phyloP scores from a whole-genome alignment of 37 sponge, comb jelly and placozoan genomes.

The Aplysina aerophoba region DNA sequence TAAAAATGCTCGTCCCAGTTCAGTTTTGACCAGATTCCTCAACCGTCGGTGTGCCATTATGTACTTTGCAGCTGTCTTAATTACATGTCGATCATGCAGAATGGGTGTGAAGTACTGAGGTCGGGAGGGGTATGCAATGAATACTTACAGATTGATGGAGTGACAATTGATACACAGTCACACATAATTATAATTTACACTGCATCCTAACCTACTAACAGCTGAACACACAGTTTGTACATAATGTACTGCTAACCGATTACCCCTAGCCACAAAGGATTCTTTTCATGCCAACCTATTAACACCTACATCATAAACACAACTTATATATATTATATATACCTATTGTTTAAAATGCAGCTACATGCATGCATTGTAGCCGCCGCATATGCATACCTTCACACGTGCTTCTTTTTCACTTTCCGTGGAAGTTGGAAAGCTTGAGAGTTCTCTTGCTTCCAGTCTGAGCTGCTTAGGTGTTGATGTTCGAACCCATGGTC shows the following conservation, averaged over 20 bases:
- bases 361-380: background rate
- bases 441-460: background rate
- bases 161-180: background rate
- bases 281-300: too few relatives aligned
- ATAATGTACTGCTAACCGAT: too few relatives aligned
- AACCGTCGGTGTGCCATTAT: background rate
- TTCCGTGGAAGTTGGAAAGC: background rate
- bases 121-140: slow-evolving; percentile 8
- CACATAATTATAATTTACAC: background rate
- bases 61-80: slow-evolving; percentile 20
- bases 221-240: too few relatives aligned
- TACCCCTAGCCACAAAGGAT: too few relatives aligned
- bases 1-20: background rate
- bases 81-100: background rate
- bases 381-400: background rate
- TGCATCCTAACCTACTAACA: too few relatives aligned
- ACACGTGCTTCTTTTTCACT: background rate
- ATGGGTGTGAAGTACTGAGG: background rate
- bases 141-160: background rate
- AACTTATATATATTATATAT: background rate
- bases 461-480: slow-evolving; percentile 1
- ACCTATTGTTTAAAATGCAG: background rate
- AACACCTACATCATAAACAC: background rate
- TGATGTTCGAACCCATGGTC: too few relatives aligned
- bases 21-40: background rate